Conservation (phyloP, 1,140 invertebrate species). For the Drosophila guanche region DNA sequence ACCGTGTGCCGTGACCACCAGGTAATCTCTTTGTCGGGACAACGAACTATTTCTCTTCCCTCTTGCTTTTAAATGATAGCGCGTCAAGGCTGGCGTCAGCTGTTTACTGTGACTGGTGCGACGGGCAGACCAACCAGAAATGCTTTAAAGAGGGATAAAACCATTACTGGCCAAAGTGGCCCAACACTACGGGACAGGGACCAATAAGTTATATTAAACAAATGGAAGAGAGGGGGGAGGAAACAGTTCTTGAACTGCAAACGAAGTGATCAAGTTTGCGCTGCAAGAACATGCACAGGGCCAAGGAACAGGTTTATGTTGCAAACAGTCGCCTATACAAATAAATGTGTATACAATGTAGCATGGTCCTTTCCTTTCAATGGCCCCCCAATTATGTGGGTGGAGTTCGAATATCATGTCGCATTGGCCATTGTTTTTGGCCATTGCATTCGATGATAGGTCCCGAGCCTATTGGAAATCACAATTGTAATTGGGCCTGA, state of each 20-base stretch:
- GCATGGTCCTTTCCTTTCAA: conserved; percentile 9
- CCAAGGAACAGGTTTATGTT: conserved; percentile 6
- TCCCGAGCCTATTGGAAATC: conserved; percentile 66
- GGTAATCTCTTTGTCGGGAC: too few relatives aligned
- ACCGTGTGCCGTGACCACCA: too few relatives aligned
- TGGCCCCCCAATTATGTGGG: conserved; percentile 64
- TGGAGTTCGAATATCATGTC: conserved; percentile 73
- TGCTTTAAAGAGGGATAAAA: conserved; percentile 77
- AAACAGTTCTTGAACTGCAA: background rate
- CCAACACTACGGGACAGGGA: conserved; percentile 18
- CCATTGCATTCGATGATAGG: conserved; percentile 69
- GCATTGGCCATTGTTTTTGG: conserved; percentile 69
- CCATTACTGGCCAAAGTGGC: conserved; percentile 61
- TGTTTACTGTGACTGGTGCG: conserved; percentile 78
- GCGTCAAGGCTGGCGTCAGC: conserved; percentile 53
- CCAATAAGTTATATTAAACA: too few relatives aligned
- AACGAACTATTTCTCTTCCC: background rate
- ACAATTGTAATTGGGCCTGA: conserved; percentile 68
- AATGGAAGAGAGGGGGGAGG: too few relatives aligned
- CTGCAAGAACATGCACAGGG: conserved; percentile 20
- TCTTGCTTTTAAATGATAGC: conserved; percentile 72
- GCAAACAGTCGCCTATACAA: conserved; percentile 10
- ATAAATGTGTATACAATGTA: too few relatives aligned
- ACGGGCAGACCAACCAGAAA: conserved; percentile 76
- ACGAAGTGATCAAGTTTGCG: background rate